Percentiles rank a stretch among this genome's conserved stretches.
Evolutionary conservation across 2,888 invertebrate genomes (phyloP).

Genomic region (Cataglyphis rosenhaueri): DNA sequence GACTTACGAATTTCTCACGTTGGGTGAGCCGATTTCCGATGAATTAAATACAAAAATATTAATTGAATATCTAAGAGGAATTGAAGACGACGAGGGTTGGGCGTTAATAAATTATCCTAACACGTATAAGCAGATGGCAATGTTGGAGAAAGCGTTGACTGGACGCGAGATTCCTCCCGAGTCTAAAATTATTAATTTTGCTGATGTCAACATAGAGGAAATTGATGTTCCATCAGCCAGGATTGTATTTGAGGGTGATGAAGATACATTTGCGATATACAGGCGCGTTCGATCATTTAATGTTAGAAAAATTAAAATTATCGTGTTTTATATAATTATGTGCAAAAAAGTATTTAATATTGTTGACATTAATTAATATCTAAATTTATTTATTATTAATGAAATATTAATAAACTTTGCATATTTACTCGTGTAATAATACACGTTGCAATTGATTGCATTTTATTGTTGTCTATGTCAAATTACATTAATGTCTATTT

Average conservation of each 20-base stretch:
- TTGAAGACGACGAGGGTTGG: constrained; percentile 87
- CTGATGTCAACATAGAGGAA: constrained; percentile 73
- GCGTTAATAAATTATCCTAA: constrained; percentile 89
- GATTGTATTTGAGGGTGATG: constrained; percentile 85
- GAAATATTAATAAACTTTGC: neutral
- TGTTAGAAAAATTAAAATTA: neutral
- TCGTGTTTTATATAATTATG: neutral
- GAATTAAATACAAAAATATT: constrained; percentile 87
- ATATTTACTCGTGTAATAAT: neutral
- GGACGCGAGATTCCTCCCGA: constrained; percentile 86
- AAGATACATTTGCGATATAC: constrained; percentile 83
- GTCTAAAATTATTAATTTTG: constrained; percentile 25
- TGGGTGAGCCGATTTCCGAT: constrained; percentile 87
- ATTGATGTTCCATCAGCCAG: constrained; percentile 65
- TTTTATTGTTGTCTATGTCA: neutral
- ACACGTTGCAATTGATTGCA: neutral
- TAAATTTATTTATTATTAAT: neutral
- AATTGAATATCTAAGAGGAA: constrained; percentile 87
- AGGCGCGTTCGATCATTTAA: constrained; percentile 49
- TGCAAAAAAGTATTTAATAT: neutral
- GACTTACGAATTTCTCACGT: constrained; percentile 86
- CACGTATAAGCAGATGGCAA: constrained; percentile 87
- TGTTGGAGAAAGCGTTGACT: constrained; percentile 88
- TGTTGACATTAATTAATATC: constrained; percentile 3
- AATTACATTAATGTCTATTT: neutral